Percentiles rank a stretch among this genome's conserved stretches.
phyloP scores from a whole-genome alignment of 2,797 vertebrate species.

The Thamnophis elegans region DNA sequence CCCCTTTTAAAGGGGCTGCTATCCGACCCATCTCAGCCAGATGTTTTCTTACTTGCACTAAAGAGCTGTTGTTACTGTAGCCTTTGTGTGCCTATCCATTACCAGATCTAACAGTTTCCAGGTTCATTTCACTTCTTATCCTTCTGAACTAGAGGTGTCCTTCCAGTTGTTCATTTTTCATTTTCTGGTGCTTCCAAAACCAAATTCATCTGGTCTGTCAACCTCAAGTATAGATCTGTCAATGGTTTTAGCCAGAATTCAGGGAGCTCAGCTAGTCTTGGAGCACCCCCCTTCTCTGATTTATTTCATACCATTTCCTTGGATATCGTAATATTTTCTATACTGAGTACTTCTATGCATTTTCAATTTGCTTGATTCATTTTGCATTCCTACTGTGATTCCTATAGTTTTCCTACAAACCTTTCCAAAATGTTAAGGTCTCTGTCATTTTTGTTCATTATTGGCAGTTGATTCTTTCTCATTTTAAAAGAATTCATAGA shows the following conservation, averaged over 20 bases:
- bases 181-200: neutral
- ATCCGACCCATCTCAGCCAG: no score
- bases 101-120: no score
- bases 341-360: neutral
- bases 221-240: neutral
- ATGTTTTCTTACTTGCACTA: no score
- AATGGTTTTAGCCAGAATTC: neutral
- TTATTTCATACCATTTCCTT: neutral
- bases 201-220: neutral
- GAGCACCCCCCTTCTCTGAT: neutral
- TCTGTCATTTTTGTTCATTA: neutral
- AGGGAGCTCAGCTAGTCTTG: neutral
- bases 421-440: neutral
- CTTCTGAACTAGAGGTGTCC: neutral
- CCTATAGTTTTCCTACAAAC: neutral
- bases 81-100: no score
- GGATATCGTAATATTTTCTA: neutral
- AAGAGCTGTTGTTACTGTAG: no score
- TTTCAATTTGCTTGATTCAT: neutral
- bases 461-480: neutral
- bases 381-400: neutral
- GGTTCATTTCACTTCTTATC: neutral
- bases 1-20: no score
- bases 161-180: neutral
- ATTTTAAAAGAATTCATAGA: neutral